Base-by-base conservation (phyloP, 2,888 invertebrate genomes). In the Campoplex capitator region DNA sequence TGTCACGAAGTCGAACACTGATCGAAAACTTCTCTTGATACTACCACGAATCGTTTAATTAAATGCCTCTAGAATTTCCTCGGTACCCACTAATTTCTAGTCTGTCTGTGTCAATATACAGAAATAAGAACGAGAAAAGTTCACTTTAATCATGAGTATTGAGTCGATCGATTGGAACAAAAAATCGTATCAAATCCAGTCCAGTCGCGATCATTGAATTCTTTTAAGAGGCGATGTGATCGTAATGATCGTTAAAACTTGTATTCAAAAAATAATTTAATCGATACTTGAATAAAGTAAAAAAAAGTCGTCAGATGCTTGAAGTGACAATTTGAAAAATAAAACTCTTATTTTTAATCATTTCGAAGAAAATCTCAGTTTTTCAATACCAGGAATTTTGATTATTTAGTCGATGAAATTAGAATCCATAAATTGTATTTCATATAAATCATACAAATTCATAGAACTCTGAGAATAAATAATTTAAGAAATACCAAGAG, bases 21-120 rank as follows among this genome's bases (percentile, higher is more conserved):
- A 35, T n/a, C 38, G 23, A 16, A 70, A 28, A 85, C 54, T 75
- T 54, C n/a, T 45, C 38, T 51, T 32, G n/a, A 51, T 28, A 42
- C 11, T 38, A 35, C 11, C 11, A 16, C 28, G 35, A 82, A 48
- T 77, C 73, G 38, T 82, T 58, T 58, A 76, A 85, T 81, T 78
- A 77, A 73, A 35, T 42, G 45, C 48, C 18, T 28, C 38, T 45
- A 74, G 54, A 28, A 28, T 74, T 48, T 56, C n/a, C n/a, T 2
- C 28, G n/a, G 9, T n/a, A 67, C 67, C n/a, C 67, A 28, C 58
- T 82, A 48, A 78, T 82, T 85, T 74, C 73, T 73, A 67, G 76
- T 74, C 3, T 73, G 51, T 68, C 77, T 0, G 42, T 18, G 56
- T 23, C 28, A 13, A 56, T 28, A 23, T 28, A 13, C 45, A 54